Evolutionary conservation across 2,888 invertebrate genomes (phyloP), one percentile per base, ranked within the genome.

Genomic region (Dasysyrphus tricinctus): DNA sequence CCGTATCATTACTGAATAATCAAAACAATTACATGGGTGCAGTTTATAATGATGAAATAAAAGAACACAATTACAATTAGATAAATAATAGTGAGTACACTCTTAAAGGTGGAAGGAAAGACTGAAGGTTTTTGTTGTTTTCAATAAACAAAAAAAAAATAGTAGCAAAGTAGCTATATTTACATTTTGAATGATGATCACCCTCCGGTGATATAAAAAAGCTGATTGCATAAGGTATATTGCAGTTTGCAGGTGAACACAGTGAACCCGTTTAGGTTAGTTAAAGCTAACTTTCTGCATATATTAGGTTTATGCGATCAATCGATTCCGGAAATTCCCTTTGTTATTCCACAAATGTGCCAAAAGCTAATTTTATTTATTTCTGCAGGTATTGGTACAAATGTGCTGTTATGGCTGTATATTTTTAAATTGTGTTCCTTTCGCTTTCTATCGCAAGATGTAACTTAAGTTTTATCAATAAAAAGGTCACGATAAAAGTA

Each of bases 21-120:
- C 85, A 81, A 85, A 63, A 56, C 81, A 81, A 81, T 85, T 85
- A 81, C 73, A 72, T 73, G 42, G 81, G 85, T 81, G 80, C 85
- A 81, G 81, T 42, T 59, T 54, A 61, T 61, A 76, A 77, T 85
- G 72, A 76, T 84, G 72, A 76, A 73, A 72, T 73, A 75, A 84
- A 75, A 72, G 70, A 80, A 76, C 44, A 47, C 72, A 72, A 74
- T 74, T 63, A 74, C 74, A 75, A 74, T 73, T 69, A 59, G 37
- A 78, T 67, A 61, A 14, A 70, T 57, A 14, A 70, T 57, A 47
- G 42, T 57, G 54, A 24, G 9, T 32, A 19, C 34, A 12, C 39
- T 61, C 16, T 19, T 32, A 63, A 44, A n/a, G n/a, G 44, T 4
- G 63, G 42, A 44, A 63, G 63, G 42, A 44, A 63, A 44, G 39